phyloP scores from a whole-genome alignment of 1,140 invertebrate genomes.

The Aricia agestis region DNA sequence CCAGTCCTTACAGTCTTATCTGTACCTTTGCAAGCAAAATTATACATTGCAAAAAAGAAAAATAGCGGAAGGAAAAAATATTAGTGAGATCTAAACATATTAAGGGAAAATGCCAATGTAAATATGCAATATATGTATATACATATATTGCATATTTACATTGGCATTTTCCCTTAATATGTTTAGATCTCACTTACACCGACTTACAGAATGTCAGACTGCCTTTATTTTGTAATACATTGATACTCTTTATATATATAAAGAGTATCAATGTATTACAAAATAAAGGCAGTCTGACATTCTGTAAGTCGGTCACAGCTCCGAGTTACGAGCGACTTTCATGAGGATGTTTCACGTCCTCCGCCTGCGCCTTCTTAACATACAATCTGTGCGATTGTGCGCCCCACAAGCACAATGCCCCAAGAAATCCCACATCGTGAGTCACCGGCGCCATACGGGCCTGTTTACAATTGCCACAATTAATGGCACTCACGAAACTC shows the following conservation, averaged over 20 bases:
- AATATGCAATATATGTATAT: too few relatives aligned
- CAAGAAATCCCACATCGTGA: conserved; percentile 61
- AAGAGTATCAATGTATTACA: not conserved
- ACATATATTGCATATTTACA: too few relatives aligned
- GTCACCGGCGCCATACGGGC: conserved; percentile 58
- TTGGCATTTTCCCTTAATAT: too few relatives aligned
- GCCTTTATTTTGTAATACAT: not conserved
- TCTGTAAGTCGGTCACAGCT: conserved; percentile 22
- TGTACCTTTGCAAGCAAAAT: not conserved
- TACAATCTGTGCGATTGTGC: conserved; percentile 48
- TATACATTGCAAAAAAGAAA: not conserved
- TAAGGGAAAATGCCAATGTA: too few relatives aligned
- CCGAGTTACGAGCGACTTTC: conserved; percentile 37
- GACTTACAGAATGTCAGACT: conserved; percentile 17
- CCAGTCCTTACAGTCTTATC: not conserved
- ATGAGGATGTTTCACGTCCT: conserved; percentile 43
- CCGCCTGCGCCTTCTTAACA: conserved; percentile 65
- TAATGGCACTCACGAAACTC: conserved; percentile 54
- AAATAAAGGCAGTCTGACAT: not conserved
- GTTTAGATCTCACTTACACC: not conserved
- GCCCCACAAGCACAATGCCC: conserved; percentile 45
- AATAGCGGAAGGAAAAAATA: not conserved
- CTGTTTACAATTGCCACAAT: conserved; percentile 70
- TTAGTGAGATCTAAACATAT: too few relatives aligned
- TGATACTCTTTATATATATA: not conserved